Evolutionary conservation across 2,888 invertebrate species (phyloP).

Genomic region (Ectemnius cavifrons): DNA sequence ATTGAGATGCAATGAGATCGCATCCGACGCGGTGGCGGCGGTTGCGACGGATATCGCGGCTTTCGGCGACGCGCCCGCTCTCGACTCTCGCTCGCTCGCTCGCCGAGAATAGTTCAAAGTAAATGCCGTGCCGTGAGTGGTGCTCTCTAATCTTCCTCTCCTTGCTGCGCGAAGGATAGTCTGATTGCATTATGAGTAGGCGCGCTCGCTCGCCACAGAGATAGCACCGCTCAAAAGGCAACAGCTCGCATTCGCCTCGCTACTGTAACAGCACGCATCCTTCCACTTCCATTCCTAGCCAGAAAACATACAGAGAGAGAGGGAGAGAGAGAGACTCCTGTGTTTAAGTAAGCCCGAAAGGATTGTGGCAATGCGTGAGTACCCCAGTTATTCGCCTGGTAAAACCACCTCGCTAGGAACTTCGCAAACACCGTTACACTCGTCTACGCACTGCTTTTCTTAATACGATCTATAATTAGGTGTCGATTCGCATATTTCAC

Average conservation of each 20-base stretch:
- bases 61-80: constrained; percentile 49
- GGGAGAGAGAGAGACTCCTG: too few species aligned
- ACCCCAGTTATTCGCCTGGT: too few species aligned
- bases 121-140: constrained; percentile 63
- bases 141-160: constrained; percentile 62
- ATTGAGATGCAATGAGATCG: constrained; percentile 28
- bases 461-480: too few species aligned
- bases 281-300: not conserved
- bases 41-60: constrained; percentile 56
- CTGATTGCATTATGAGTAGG: constrained; percentile 60
- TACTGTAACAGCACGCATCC: constrained; percentile 45
- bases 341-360: not conserved
- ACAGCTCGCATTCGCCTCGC: constrained; percentile 21
- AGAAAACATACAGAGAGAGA: not conserved
- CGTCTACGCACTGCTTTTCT: too few species aligned
- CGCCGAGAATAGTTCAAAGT: constrained; percentile 67
- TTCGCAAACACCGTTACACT: too few species aligned
- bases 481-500: too few species aligned
- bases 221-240: constrained; percentile 54
- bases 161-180: constrained; percentile 53
- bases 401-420: too few species aligned
- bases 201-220: constrained; percentile 48
- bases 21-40: constrained; percentile 23
- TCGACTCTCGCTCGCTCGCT: constrained; percentile 14
- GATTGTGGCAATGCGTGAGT: not conserved